Evolutionary conservation across 2,113 vertebrate genomes (phyloP).

Genomic region (Plecotus auritus): DNA sequence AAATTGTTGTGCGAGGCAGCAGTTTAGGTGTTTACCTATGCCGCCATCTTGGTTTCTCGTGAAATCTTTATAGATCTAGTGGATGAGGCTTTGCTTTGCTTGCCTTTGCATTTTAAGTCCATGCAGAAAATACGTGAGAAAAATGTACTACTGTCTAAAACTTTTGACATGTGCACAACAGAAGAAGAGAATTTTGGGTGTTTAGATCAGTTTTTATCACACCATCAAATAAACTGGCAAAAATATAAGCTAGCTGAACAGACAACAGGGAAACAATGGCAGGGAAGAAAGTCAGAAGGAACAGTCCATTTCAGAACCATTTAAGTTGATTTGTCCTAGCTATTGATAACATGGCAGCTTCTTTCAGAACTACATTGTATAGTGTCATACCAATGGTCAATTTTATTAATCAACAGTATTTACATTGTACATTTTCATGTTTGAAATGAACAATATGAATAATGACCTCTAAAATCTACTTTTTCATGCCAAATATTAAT

Average conservation of each 20-base stretch:
- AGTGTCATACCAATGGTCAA: not conserved
- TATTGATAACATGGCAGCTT: not conserved
- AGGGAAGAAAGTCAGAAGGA: not conserved
- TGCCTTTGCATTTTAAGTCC: not conserved
- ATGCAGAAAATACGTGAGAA: not conserved
- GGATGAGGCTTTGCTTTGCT: not conserved
- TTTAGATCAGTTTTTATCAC: constrained; percentile 24
- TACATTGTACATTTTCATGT: not conserved
- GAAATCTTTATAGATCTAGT: not conserved
- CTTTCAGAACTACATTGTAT: not conserved
- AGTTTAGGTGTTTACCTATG: too few species aligned
- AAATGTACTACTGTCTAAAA: constrained; percentile 25
- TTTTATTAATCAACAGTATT: not conserved
- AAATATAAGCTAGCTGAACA: not conserved
- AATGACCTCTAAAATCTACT: not conserved
- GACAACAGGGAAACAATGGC: not conserved
- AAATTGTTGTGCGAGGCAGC: too few species aligned
- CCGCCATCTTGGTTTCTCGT: too few species aligned
- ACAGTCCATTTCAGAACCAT: not conserved
- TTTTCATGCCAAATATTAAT: not conserved
- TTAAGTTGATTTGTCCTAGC: not conserved
- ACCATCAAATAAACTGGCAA: not conserved
- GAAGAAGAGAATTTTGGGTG: constrained; percentile 11
- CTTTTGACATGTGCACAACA: not conserved
- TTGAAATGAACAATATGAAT: not conserved